phyloP scores from a whole-genome alignment of 2,797 vertebrate genomes.

The Rhinella marina region DNA sequence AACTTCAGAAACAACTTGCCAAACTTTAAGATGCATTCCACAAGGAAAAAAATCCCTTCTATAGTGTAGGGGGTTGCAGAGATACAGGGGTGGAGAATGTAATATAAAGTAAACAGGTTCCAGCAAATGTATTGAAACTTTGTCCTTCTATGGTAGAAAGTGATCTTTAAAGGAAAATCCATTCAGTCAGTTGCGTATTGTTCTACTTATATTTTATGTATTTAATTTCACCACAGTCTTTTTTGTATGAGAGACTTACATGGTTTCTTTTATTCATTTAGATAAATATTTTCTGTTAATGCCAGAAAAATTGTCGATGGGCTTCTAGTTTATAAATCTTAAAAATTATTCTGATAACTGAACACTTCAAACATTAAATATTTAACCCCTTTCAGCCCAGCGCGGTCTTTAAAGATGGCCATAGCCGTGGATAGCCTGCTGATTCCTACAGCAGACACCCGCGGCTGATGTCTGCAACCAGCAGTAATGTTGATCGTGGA shows the following conservation, averaged over 20 bases:
- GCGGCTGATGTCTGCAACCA: no score
- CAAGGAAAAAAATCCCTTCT: slow-evolving; percentile 39
- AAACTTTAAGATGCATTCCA: slow-evolving; percentile 56
- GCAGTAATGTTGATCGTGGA: no score
- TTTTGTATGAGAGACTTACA: background rate
- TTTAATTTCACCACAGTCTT: background rate
- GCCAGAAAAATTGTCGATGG: background rate
- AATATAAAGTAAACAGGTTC: slow-evolving; percentile 60
- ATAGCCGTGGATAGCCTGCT: no score
- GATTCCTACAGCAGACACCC: no score
- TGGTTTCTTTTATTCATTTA: background rate
- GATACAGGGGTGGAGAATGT: slow-evolving; percentile 31
- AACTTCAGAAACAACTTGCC: slow-evolving; percentile 54
- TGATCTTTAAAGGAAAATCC: slow-evolving; percentile 40
- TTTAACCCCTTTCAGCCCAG: no score
- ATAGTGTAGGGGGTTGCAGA: slow-evolving; percentile 38
- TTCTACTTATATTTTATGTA: background rate
- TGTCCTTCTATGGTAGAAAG: slow-evolving; percentile 60
- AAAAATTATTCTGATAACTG: background rate
- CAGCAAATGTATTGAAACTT: slow-evolving; percentile 49
- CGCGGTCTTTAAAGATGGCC: no score
- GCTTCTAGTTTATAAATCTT: background rate
- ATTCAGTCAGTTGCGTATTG: slow-evolving; percentile 19
- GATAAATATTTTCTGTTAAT: background rate
- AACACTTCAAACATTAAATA: background rate